These are phyloP conservation scores for Fabriciana adippe DNA, from an alignment of 2,888 invertebrate genomes.

Conservation along the genomic window DNA sequence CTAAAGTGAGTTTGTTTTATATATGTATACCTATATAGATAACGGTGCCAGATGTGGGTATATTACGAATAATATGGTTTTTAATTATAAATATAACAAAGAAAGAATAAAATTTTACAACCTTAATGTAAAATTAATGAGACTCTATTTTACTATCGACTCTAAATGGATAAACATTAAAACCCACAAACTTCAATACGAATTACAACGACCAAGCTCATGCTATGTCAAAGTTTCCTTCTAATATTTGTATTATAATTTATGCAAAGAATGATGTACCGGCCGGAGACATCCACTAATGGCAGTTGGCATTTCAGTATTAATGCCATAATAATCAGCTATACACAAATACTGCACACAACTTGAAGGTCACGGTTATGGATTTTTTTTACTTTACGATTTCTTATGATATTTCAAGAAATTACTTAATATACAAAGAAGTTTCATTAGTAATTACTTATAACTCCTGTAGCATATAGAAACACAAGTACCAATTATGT, in stretches of 20 bases:
- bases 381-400: conserved; percentile 28
- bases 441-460: no score
- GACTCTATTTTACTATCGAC: conserved; percentile 16
- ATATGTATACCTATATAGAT: no score
- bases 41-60: no score
- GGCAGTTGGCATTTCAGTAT: conserved; percentile 57
- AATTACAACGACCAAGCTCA: conserved; percentile 36
- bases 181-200: conserved; percentile 32
- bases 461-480: no score
- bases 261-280: conserved; percentile 77
- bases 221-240: conserved; percentile 31
- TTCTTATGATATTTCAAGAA: not conserved
- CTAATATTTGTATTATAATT: conserved; percentile 54
- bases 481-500: no score
- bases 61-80: no score
- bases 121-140: conserved; percentile 17
- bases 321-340: conserved; percentile 64
- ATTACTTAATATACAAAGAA: not conserved
- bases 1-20: no score
- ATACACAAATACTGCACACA: conserved; percentile 47
- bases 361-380: conserved; percentile 61
- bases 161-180: conserved; percentile 30
- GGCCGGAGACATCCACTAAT: conserved; percentile 67
- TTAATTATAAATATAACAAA: not conserved
- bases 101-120: not conserved